A percentile compares a stretch with the other conserved stretches of the same genome.
These are phyloP conservation scores for Chionis minor DNA, from an alignment of 2,113 vertebrate species.

Conservation along the genomic window DNA sequence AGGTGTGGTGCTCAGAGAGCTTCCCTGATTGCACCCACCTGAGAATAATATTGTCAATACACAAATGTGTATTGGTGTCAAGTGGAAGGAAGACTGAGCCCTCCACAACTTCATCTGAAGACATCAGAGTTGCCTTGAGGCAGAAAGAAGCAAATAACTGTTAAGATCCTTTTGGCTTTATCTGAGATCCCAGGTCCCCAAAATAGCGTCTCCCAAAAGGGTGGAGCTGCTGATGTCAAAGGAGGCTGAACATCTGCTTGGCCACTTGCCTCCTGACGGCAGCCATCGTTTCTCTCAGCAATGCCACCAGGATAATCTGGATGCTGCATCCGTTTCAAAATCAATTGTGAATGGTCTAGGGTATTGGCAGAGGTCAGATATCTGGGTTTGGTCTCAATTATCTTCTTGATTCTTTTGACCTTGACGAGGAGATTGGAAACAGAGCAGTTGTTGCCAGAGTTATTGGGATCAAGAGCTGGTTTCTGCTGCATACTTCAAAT, in stretches of 20 bases:
- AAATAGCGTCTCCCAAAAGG: not conserved
- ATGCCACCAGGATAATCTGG: not conserved
- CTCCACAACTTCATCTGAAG: not conserved
- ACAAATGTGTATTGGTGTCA: not conserved
- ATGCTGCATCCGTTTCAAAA: not conserved
- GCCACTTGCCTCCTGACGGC: not conserved
- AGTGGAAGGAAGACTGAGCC: not conserved
- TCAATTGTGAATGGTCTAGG: not conserved
- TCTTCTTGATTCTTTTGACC: conserved; percentile 23
- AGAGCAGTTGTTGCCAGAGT: not conserved
- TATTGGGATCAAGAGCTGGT: conserved; percentile 10
- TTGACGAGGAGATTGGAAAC: conserved; percentile 34
- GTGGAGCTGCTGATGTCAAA: not conserved
- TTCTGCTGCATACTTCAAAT: conserved; percentile 35
- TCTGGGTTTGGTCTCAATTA: conserved; percentile 30
- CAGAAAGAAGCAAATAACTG: not conserved
- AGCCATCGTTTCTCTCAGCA: not conserved
- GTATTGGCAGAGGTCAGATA: conserved; percentile 29
- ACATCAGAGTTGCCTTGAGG: accelerated
- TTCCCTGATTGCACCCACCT: not conserved
- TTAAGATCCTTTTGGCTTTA: not conserved
- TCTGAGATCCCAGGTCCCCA: not conserved
- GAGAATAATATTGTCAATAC: not conserved
- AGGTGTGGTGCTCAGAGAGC: not conserved
- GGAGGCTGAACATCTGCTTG: not conserved